Conservation (phyloP, 2,797 vertebrate species). For the Muscicapa comitata region DNA sequence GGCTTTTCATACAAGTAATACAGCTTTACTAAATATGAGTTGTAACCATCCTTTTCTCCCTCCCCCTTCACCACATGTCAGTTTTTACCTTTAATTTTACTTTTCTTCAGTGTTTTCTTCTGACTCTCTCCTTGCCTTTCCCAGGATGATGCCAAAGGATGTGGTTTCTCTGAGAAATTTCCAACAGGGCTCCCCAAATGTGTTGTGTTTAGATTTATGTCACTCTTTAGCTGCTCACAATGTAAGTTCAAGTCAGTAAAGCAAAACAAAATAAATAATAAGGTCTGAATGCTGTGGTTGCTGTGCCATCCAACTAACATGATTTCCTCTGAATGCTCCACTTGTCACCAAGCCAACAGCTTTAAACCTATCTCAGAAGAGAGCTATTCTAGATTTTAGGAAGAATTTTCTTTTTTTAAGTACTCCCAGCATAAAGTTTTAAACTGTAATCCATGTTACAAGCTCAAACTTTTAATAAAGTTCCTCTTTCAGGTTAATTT, state of each 20-base stretch:
- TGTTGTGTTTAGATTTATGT: not conserved
- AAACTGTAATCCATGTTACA: not conserved
- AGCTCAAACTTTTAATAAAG: not conserved
- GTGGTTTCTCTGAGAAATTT: not conserved
- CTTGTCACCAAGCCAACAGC: not conserved
- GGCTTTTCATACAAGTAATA: constrained; percentile 1
- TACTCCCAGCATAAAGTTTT: not conserved
- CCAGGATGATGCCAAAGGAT: not conserved
- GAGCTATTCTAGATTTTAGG: not conserved
- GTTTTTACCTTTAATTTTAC: constrained; percentile 32
- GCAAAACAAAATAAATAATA: not conserved
- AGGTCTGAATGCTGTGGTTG: not conserved
- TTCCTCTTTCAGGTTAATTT: not conserved
- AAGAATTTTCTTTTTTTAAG: not conserved
- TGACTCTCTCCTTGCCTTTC: not conserved
- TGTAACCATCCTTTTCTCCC: not conserved
- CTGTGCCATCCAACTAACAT: not conserved
- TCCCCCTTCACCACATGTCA: not conserved
- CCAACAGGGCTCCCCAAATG: not conserved
- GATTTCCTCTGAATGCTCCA: not conserved
- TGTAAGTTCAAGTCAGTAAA: not conserved
- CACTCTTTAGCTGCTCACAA: not conserved
- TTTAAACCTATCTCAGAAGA: not conserved
- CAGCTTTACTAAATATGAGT: not conserved
- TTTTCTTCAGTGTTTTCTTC: constrained; percentile 31